Conservation (phyloP, 2,888 invertebrate species). For the Diadegma fenestrale region DNA sequence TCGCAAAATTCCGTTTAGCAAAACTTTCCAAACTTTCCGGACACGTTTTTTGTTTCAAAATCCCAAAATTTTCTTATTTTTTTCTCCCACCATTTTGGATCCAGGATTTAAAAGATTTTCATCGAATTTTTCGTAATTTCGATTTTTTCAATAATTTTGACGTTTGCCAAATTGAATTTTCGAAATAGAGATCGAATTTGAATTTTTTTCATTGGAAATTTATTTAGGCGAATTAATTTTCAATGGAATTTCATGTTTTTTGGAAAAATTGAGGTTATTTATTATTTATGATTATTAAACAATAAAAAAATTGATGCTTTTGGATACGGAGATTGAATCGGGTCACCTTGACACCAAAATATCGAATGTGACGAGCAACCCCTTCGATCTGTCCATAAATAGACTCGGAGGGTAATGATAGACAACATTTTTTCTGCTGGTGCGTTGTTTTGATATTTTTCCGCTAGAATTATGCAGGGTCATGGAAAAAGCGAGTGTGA, state of each 20-base stretch:
- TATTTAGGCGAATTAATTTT: background rate
- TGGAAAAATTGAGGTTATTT: background rate
- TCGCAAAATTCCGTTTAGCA: background rate
- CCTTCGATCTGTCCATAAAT: background rate
- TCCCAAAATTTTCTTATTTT: background rate
- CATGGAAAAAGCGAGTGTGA: slow-evolving; percentile 17
- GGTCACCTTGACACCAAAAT: background rate
- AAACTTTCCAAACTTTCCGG: background rate
- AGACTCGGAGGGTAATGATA: background rate
- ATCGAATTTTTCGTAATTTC: background rate
- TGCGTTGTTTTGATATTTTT: background rate
- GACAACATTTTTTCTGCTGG: background rate
- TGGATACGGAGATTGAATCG: background rate
- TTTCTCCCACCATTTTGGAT: background rate
- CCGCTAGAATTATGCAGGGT: slow-evolving; percentile 15
- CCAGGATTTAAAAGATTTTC: background rate
- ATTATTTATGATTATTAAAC: background rate
- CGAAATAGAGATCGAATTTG: background rate
- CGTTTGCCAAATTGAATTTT: background rate
- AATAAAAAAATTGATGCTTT: background rate
- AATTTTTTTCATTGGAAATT: background rate
- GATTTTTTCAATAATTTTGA: background rate
- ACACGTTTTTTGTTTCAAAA: background rate
- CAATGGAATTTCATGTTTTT: background rate
- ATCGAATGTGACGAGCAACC: background rate